phyloP scores from a whole-genome alignment of 2,888 invertebrate species.

The Quadriops clusia region DNA sequence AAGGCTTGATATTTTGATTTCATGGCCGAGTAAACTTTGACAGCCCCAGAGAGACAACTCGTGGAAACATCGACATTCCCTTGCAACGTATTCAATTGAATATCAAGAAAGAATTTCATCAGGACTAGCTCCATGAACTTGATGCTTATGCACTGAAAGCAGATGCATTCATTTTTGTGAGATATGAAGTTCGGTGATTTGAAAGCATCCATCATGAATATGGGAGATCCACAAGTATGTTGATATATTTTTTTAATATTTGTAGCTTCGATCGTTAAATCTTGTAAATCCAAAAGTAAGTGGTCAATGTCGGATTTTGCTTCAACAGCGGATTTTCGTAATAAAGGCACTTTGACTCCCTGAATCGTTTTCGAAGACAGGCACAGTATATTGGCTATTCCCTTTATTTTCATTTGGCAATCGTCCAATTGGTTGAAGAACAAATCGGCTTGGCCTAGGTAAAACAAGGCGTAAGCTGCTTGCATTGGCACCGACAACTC shows the following conservation, averaged over 20 bases:
- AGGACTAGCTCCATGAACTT: conserved; percentile 24
- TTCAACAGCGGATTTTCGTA: conserved; percentile 2
- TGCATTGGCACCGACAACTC: conserved; percentile 25
- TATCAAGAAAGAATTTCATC: conserved; percentile 19
- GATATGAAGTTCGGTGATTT: conserved; percentile 18
- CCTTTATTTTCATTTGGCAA: conserved; percentile 25
- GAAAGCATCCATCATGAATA: conserved; percentile 17
- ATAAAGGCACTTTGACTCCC: background rate
- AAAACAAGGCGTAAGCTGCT: conserved; percentile 22
- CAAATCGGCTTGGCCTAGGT: conserved; percentile 26
- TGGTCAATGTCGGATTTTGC: background rate
- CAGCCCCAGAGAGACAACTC: conserved; percentile 18
- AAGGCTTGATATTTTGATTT: conserved; percentile 12
- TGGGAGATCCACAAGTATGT: conserved; percentile 18
- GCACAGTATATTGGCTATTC: conserved; percentile 23
- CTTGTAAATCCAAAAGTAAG: conserved; percentile 9
- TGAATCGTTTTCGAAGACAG: conserved; percentile 12
- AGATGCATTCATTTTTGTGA: conserved; percentile 21
- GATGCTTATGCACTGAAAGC: conserved; percentile 22
- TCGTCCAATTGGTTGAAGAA: conserved; percentile 22
- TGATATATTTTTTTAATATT: background rate
- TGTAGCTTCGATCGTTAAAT: conserved; percentile 13
- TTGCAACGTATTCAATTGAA: conserved; percentile 19
- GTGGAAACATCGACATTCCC: conserved; percentile 14
- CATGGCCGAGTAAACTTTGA: conserved; percentile 17